Conservation (phyloP, 2,888 invertebrate species). For the Sympetrum striolatum region DNA sequence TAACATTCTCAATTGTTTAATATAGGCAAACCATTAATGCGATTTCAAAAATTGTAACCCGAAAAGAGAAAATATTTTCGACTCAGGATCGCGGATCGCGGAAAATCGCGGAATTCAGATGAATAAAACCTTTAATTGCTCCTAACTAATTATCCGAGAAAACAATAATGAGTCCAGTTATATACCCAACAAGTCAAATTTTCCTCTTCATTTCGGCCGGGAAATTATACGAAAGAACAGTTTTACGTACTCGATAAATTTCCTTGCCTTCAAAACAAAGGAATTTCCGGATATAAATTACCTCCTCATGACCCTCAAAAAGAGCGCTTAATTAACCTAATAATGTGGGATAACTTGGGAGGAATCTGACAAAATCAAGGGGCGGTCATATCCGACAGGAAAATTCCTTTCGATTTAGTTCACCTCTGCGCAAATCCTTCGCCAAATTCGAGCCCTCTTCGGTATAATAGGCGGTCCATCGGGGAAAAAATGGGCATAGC, state of each 20-base stretch:
- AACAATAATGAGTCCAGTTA: too few relatives aligned
- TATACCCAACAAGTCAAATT: too few relatives aligned
- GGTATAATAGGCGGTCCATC: not conserved
- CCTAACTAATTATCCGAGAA: too few relatives aligned
- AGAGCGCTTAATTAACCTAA: not conserved
- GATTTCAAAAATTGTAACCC: too few relatives aligned
- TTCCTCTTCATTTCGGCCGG: not conserved
- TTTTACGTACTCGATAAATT: not conserved
- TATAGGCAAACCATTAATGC: too few relatives aligned
- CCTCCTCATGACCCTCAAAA: not conserved
- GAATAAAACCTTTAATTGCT: too few relatives aligned
- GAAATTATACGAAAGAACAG: not conserved
- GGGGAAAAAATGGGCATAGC: not conserved
- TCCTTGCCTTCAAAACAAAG: not conserved
- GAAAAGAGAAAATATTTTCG: too few relatives aligned
- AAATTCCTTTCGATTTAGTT: not conserved
- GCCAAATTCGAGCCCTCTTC: not conserved
- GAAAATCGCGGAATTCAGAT: too few relatives aligned
- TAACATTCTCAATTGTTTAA: too few relatives aligned
- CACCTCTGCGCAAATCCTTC: not conserved
- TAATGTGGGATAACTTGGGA: not conserved
- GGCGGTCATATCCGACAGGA: not conserved
- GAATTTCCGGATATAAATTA: not conserved
- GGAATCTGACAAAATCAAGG: not conserved
- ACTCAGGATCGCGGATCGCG: too few relatives aligned